Base-by-base conservation (phyloP, 2,797 vertebrate genomes). In the Gouania willdenowi region DNA sequence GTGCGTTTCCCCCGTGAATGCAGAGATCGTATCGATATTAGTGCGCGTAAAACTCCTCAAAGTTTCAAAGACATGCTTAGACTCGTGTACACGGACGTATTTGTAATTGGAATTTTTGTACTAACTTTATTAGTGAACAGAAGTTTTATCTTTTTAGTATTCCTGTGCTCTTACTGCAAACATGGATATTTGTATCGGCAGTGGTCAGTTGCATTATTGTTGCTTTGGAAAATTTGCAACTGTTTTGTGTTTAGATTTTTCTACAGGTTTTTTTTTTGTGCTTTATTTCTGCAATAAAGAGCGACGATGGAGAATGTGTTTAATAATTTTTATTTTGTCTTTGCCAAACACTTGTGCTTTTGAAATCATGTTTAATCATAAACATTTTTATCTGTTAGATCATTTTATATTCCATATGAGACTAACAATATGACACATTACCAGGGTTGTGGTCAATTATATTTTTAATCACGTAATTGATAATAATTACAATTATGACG, bases 281-380 rank as follows among this genome's bases (percentile, higher is more conserved):
- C 77, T 86, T 85, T 37, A 79, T 75, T 86, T 88, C 75, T 81
- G 78, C 86, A 90, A 88, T 90, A 90, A 91, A 91, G 76, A 75
- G 63, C 78, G 69, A 81, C 49, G 53, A 65, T 72, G 55, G 55
- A 67, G 51, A 58, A n/a, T n/a, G n/a, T n/a, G n/a, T n/a, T n/a
- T n/a, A n/a, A n/a, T n/a, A n/a, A n/a, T n/a, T n/a, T n/a, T n/a
- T n/a, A n/a, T n/a, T n/a, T n/a, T n/a, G n/a, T n/a, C n/a, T n/a
- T n/a, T n/a, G n/a, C n/a, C n/a, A n/a, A n/a, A n/a, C n/a, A n/a
- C n/a, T n/a, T n/a, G n/a, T n/a, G n/a, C n/a, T n/a, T n/a, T n/a
- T n/a, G n/a, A n/a, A n/a, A n/a, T n/a, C n/a, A n/a, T n/a, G n/a
- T n/a, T n/a, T n/a, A n/a, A n/a, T n/a, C n/a, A n/a, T n/a, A n/a